Conservation (phyloP, 2,113 vertebrate genomes). For the Ailuropoda melanoleuca region DNA sequence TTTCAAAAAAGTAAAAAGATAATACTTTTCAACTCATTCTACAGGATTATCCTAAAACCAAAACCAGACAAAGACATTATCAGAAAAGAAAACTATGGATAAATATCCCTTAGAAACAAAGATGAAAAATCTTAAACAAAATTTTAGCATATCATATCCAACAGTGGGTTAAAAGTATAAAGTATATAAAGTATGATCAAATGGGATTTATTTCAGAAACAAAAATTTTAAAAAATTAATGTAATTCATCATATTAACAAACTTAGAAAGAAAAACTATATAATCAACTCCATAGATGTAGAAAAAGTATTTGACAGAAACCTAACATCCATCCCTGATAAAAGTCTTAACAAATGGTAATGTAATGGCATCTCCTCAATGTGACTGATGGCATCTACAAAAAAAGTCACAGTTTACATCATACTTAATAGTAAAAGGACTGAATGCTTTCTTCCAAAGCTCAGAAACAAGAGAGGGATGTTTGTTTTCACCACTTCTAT, state of each 20-base stretch:
- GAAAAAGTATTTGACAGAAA: neutral
- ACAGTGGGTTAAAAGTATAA: neutral
- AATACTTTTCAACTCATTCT: neutral
- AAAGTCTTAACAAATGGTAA: neutral
- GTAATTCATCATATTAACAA: neutral
- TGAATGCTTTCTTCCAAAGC: neutral
- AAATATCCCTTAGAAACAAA: neutral
- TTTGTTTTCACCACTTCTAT: neutral
- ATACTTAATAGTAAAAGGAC: neutral
- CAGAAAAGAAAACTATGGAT: neutral
- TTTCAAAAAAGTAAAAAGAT: neutral
- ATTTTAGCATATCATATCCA: neutral
- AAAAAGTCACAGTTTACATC: neutral
- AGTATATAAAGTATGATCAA: neutral
- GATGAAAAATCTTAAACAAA: neutral
- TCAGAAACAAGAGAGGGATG: neutral
- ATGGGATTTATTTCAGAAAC: neutral
- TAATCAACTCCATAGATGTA: neutral
- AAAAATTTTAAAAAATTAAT: neutral
- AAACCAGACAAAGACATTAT: neutral
- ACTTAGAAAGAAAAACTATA: neutral
- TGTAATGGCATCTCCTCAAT: neutral
- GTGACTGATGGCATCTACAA: neutral
- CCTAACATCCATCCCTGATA: neutral
- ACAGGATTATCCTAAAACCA: neutral